Base-by-base conservation (phyloP, 2,888 invertebrate genomes). In the Euphydryas editha region DNA sequence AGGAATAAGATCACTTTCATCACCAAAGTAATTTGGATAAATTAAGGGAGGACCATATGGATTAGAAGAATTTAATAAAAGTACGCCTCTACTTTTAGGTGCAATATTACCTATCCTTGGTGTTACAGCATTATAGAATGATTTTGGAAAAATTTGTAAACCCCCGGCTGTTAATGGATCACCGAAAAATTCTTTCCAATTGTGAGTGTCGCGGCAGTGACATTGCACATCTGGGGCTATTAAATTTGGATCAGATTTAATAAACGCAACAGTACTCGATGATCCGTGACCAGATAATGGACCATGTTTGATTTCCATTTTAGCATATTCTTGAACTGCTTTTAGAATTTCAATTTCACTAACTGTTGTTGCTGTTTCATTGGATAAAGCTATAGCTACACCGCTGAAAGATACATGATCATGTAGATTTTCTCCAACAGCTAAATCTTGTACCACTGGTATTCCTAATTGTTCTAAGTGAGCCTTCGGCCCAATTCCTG, bases 1-100 rank as follows among this genome's bases (percentile, higher is more conserved):
- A 4, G 93, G 87, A 20, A 91, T 78, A 0, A 95, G 74, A 78
- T 97, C 96, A 0, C 92, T 88, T 51, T 93, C 85, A 49, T 94
- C 72, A 0, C 61, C 73, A 10, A 95, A 95, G 61, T 94, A 95
- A 66, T 94, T 95, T 0, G 96, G 94, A 75, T 95, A 94, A 56
- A 97, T 93, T 36, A 95, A 78, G 0, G 97, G 97, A 49, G 93
- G 88, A 0, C 95, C 95, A 75, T 93, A 90, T 0, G 96, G 96
- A 85, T 97, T 93, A 0, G 93, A 93, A 0, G 92, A 84, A 75
- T 95, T 95, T 0, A 97, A 82, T 37, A 85, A 76, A 0, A 96
- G 69, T 18, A 86, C 85, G 0, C 96, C 96, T 74, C 94, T 87
- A 72, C 95, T 95, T 72, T 90, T 89, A 0, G 95, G 95, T 7